These are phyloP conservation scores for Harpalus rufipes DNA, from an alignment of 2,888 invertebrate species.

Conservation along the genomic window DNA sequence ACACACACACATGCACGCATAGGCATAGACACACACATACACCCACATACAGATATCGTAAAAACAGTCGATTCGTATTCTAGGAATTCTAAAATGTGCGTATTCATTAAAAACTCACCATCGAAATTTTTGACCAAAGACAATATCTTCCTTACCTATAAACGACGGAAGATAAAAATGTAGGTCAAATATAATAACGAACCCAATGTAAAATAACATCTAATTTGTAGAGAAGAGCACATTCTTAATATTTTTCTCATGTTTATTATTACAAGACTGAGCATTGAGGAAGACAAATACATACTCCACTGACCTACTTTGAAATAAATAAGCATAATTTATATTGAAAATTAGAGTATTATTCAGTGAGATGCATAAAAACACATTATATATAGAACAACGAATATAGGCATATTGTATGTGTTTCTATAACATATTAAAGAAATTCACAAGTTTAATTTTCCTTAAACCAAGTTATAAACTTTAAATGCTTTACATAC, in stretches of 20 bases:
- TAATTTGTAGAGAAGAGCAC: neutral
- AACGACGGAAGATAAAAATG: no score
- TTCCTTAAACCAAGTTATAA: constrained; percentile 10
- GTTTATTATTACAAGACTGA: neutral
- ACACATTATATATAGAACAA: neutral
- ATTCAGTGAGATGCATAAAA: constrained; percentile 2
- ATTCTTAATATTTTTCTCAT: neutral
- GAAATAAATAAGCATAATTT: neutral
- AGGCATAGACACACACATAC: no score
- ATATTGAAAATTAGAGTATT: neutral
- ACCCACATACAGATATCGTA: no score
- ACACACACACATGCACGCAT: no score
- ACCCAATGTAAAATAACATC: no score
- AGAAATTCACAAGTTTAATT: constrained; percentile 11
- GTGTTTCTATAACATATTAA: neutral
- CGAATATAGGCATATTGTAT: neutral
- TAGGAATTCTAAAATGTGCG: no score
- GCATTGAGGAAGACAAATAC: constrained; percentile 8
- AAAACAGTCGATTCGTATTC: no score
- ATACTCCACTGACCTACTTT: constrained; percentile 15
- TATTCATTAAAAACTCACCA: no score
- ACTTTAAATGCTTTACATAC: constrained; percentile 14
- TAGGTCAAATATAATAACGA: no score
- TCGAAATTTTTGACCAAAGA: no score
- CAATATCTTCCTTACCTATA: no score